Conservation (phyloP, 2,797 vertebrate genomes). For the Mycteria americana region DNA sequence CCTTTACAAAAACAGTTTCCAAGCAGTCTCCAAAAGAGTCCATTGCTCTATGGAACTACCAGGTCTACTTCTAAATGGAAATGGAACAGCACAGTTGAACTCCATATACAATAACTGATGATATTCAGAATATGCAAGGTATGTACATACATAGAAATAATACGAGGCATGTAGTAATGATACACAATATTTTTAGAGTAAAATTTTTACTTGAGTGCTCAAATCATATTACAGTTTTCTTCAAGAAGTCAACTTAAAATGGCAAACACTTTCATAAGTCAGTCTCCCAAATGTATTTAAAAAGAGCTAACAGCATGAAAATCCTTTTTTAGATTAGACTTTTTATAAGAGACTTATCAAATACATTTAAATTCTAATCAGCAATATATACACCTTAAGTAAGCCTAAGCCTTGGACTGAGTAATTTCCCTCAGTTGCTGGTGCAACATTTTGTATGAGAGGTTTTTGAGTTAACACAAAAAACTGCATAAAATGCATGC, state of each 20-base stretch:
- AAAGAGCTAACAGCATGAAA: neutral
- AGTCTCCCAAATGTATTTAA: neutral
- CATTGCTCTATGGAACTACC: neutral
- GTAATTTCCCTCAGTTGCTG: neutral
- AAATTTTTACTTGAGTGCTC: neutral
- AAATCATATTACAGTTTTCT: neutral
- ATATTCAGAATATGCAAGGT: neutral
- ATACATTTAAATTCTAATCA: neutral
- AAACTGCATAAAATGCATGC: accelerated
- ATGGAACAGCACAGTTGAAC: neutral
- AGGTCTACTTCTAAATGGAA: neutral
- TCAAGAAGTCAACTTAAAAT: neutral
- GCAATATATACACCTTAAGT: neutral
- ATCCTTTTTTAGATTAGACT: neutral
- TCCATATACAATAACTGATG: neutral
- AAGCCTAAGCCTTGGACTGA: neutral
- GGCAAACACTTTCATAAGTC: neutral
- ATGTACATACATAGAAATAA: neutral
- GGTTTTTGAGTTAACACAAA: neutral
- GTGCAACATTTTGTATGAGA: neutral
- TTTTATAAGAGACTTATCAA: neutral
- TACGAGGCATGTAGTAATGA: neutral
- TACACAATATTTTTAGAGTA: neutral
- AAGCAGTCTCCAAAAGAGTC: too few species aligned
- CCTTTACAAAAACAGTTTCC: neutral